Base-by-base conservation (phyloP, 2,797 vertebrate genomes). In the Chaetophractus vellerosus region DNA sequence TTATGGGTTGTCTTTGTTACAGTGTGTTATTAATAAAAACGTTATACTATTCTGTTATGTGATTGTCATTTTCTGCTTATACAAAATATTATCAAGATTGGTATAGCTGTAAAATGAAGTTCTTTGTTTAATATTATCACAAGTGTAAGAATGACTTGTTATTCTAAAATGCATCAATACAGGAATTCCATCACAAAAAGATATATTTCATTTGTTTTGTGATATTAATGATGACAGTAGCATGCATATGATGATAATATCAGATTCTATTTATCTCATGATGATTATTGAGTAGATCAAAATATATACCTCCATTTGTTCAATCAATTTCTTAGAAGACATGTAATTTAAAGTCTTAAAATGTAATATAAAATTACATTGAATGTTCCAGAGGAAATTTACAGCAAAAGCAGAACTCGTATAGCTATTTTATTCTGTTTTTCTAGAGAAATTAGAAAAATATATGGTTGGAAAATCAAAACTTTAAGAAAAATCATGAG, bases 381-480 rank as follows among this genome's bases (percentile, higher is more conserved):
- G 76, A 82, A 18, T 90, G 45, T 19, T 61, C 45, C 69, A 45
- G 57, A 94, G 81, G 66, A 57, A 96, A 97, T 57, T 76, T 48
- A 12, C 69, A 89, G 71, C 79, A 63, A 96, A 96, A 97, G n/a
- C 9, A 52, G 12, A 28, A 52, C 6, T 66, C 18, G 6, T 9
- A 45, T 14, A 71, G 19, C 0, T 48, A 71, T 92, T 93, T 88
- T 83, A 63, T 75, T 74, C 45, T 18, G 5, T 91, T 76, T 74
- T 33, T 7, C 38, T 19, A 91, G 52, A 84, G 41, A 78, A 88
- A 86, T 84, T 50, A 80, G 38, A 74, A 79, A 86, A 92, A 45
- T 59, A 63, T 28, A 85, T 64, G 89, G 78, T 55, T 97, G 68
- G 96, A 97, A 97, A 97, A 94, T 92, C 55, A 96, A 97, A 96